Base-by-base conservation (phyloP, 2,888 invertebrate genomes). In the Lasioglossum pauxillum region DNA sequence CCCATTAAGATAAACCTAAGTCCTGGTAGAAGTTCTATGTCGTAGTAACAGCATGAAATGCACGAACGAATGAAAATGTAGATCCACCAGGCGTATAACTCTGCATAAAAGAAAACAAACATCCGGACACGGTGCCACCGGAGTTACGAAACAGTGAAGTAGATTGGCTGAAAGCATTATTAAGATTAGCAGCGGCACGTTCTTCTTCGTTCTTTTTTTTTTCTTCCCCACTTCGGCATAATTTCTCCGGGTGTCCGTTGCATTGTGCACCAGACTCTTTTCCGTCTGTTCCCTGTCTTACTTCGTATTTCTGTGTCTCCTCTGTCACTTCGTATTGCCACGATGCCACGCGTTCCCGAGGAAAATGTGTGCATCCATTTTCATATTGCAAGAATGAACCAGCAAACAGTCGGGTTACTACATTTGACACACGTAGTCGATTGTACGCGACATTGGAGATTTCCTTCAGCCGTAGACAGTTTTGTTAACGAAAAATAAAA, bases 121-220 rank as follows among this genome's bases (percentile, higher is more conserved):
- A 74, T 46, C 44, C 49, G 31, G 79, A 75, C 57, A 53, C 38
- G 73, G 64, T 5, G 27, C n/a, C 35, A 46, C 23, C 64, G 19
- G 14, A 35, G 71, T 77, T 80, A 44, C 76, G 79, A 76, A 75
- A 72, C 79, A 60, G 57, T 64, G 46, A 67, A 86, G 77, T 83
- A 80, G 80, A 88, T 88, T 85, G 86, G 86, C 80, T 83, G 85
- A 87, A 82, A 85, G 87, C 88, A 89, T 92, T 91, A 91, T 92
- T 91, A 89, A 89, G 88, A 88, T 90, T 88, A 87, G 85, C 80
- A 78, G 82, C 74, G 41, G 80, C 74, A 80, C 78, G 76, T 84
- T 86, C 80, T 75, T 82, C 75, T 78, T 79, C 78, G 73, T 82
- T 85, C 77, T 75, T 80, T 77, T 76, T 82, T 72, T 35, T 82